A percentile compares a stretch with the other conserved stretches of the same genome.
These are phyloP conservation scores for Rhynchotus rufescens DNA, from an alignment of 2,797 vertebrate species.

Conservation along the genomic window DNA sequence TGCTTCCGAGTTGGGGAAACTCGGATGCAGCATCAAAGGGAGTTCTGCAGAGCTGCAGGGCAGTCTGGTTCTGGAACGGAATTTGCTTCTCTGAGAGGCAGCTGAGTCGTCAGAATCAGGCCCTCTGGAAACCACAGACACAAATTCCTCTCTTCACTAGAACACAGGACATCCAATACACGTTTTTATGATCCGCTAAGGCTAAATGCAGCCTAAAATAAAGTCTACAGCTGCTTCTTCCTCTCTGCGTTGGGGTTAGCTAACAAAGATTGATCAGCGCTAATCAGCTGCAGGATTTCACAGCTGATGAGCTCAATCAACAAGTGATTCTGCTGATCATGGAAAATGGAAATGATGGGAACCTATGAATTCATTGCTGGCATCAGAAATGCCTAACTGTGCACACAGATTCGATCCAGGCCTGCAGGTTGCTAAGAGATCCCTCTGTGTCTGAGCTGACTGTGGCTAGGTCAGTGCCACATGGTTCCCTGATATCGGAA, in stretches of 20 bases:
- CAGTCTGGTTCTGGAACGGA: background rate
- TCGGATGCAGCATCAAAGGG: background rate
- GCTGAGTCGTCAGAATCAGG: background rate
- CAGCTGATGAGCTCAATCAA: background rate
- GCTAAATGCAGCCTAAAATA: background rate
- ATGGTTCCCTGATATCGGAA: background rate
- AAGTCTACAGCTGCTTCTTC: background rate
- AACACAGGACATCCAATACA: background rate
- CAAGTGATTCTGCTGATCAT: background rate
- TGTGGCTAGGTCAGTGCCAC: background rate
- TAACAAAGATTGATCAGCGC: background rate
- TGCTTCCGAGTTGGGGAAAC: background rate
- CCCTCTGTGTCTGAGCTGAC: background rate
- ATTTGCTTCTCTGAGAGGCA: background rate
- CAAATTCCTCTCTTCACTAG: background rate
- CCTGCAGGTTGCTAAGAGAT: background rate
- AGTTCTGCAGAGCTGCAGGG: accelerated
- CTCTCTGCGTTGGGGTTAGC: background rate
- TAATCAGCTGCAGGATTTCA: background rate
- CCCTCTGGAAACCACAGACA: background rate
- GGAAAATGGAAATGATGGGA: background rate
- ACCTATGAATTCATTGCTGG: background rate
- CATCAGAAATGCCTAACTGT: background rate
- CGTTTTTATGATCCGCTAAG: background rate
- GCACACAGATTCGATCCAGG: background rate